Conservation (phyloP, 2,113 vertebrate species). For the Forbesichthys agassizii region DNA sequence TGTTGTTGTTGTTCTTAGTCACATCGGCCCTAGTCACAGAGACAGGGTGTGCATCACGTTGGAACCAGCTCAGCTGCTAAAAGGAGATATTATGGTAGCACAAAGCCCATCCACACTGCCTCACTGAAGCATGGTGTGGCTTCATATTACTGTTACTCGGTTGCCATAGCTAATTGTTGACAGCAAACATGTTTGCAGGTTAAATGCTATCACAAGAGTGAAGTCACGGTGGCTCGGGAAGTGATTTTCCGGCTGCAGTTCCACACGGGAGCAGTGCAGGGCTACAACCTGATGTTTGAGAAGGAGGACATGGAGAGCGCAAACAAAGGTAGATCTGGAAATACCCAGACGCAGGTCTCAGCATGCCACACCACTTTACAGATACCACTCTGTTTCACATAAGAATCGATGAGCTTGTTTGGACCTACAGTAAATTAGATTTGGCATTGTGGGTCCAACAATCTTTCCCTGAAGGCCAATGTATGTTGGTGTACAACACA, state of each 20-base stretch:
- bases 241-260: conserved; percentile 92
- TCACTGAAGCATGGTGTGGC: no score
- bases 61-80: conserved; percentile 92
- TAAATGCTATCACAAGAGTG: conserved; percentile 92
- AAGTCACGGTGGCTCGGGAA: conserved; percentile 79
- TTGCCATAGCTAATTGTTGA: background rate
- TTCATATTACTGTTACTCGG: conserved; percentile 4
- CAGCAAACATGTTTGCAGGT: conserved; percentile 71
- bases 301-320: conserved; percentile 91
- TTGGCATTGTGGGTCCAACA: conserved; percentile 41
- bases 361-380: conserved; percentile 15
- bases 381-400: conserved; percentile 23
- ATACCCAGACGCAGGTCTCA: conserved; percentile 34
- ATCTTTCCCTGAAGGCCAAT: conserved; percentile 44
- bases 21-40: conserved; percentile 80
- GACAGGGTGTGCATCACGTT: conserved; percentile 83
- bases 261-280: conserved; percentile 91
- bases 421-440: conserved; percentile 41
- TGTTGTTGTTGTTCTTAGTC: conserved; percentile 64
- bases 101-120: background rate
- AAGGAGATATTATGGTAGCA: conserved; percentile 94
- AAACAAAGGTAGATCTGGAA: conserved; percentile 80
- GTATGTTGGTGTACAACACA: conserved; percentile 8
- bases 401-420: conserved; percentile 29
- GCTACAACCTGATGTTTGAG: conserved; percentile 82